Base-by-base conservation (phyloP, 2,888 invertebrate genomes). In the Thereva unica region DNA sequence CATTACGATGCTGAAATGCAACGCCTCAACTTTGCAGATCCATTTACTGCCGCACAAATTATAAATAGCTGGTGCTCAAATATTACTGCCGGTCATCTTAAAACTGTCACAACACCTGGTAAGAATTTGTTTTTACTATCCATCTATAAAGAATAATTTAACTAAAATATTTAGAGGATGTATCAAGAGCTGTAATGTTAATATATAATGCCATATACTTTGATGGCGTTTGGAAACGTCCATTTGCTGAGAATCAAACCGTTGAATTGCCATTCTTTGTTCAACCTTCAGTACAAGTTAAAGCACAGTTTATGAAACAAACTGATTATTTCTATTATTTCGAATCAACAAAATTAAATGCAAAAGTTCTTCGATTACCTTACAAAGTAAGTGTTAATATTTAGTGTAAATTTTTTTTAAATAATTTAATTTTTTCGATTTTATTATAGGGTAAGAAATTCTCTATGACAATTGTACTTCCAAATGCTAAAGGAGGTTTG, bases 1-100 rank as follows among this genome's bases (percentile, higher is more conserved):
- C 85, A 84, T 76, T 93, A 92, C 77, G 84, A 85, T 67, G 86
- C 90, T 2, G 85, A 88, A 23, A 81, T 92, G 5, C 84, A 85
- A 59, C 80, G 81, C 1, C 79, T 88, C 0, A 84, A 92, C 80
- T 91, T 93, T 74, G 76, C 80, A 8, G 78, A 87, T n/a, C 74
- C 86, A 0, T 77, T 75, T 0, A 77, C 77, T 4, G 84, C 90
- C 0, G 86, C 86, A 0, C 74, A 80, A 5, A 77, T 80, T 5
- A 92, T 97, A 68, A 97, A 97, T 75, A 74, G 80, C 0, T 97
- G 95, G 93, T 90, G 93, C 1, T 84, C 85, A 38, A 85, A 88
- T 67, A 81, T 89, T 7, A 96, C 97, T 0, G 83, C 87, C 6
- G 89, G 89, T 8, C 87, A 87, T 72, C 89, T 97, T 42, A 82